Percentiles rank a stretch among this genome's conserved stretches.
Conservation (phyloP, 2,113 vertebrate genomes). For the Gallinago jamesoni region DNA sequence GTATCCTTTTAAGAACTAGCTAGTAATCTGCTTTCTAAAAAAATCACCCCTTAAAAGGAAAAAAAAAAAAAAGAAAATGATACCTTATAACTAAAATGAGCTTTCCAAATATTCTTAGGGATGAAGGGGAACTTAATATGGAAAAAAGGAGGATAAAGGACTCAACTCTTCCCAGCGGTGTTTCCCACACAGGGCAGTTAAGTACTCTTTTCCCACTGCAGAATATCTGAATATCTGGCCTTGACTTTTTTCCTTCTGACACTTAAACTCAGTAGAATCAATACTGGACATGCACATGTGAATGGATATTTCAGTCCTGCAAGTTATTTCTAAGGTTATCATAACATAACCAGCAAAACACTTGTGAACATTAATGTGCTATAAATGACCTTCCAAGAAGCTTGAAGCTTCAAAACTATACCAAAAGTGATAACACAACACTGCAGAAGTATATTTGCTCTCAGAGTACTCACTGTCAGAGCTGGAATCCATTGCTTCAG, state of each 20-base stretch:
- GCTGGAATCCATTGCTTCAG: background rate
- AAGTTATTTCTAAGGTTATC: background rate
- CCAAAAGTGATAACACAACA: background rate
- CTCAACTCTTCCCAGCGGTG: background rate
- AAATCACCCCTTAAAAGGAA: background rate
- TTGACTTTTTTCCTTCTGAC: background rate
- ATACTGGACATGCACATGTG: rapidly evolving
- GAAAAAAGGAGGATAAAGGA: background rate
- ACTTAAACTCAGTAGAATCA: background rate
- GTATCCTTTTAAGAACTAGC: background rate
- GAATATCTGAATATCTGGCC: background rate
- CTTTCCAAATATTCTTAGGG: background rate
- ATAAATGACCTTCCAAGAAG: background rate
- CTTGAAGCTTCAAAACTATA: background rate
- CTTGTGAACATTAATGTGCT: background rate
- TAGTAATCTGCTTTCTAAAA: background rate
- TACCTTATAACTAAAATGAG: background rate
- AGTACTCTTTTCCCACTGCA: background rate
- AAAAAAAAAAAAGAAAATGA: background rate
- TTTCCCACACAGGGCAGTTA: background rate
- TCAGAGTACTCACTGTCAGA: background rate
- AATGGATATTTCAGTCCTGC: background rate
- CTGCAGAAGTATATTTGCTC: background rate
- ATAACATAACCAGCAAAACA: background rate
- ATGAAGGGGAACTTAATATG: background rate